phyloP scores from a whole-genome alignment of 1,140 invertebrate species.

The Papilio machaon region DNA sequence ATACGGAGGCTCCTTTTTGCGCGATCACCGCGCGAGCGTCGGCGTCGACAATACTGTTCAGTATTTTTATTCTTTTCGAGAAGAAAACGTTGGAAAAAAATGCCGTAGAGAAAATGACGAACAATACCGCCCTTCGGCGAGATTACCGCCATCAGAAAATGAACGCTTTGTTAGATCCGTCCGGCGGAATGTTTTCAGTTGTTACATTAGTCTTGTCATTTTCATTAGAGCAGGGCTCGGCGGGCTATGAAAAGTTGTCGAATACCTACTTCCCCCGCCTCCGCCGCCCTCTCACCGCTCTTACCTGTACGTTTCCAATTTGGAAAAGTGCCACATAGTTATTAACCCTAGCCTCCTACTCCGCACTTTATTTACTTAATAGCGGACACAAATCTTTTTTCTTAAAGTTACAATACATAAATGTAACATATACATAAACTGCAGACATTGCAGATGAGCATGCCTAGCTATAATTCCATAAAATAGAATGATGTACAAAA shows the following conservation, averaged over 20 bases:
- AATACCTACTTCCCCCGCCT: slow-evolving; percentile 44
- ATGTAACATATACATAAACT: not conserved
- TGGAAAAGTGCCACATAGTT: slow-evolving; percentile 54
- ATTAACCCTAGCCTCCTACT: slow-evolving; percentile 8
- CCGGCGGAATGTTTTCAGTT: slow-evolving; percentile 73
- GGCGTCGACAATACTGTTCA: slow-evolving; percentile 80
- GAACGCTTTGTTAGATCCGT: slow-evolving; percentile 79
- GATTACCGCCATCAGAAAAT: slow-evolving; percentile 81
- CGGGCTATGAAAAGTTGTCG: slow-evolving; percentile 65
- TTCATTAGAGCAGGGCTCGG: slow-evolving; percentile 66
- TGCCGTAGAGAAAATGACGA: slow-evolving; percentile 71
- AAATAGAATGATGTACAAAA: too few species aligned
- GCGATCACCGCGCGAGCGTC: slow-evolving; percentile 72
- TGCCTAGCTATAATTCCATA: not conserved
- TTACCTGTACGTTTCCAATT: slow-evolving; percentile 66
- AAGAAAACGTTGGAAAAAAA: slow-evolving; percentile 74
- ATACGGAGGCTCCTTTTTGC: slow-evolving; percentile 78
- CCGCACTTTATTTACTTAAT: slow-evolving; percentile 33
- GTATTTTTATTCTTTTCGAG: slow-evolving; percentile 78
- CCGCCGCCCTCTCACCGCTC: slow-evolving; percentile 43
- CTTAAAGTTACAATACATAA: not conserved
- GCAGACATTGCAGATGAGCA: not conserved
- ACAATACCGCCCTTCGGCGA: slow-evolving; percentile 79
- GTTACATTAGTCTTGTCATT: slow-evolving; percentile 79
- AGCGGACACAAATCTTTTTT: slow-evolving; percentile 11